Conservation (phyloP, 1,140 invertebrate species). For the Orchestia grillus region DNA sequence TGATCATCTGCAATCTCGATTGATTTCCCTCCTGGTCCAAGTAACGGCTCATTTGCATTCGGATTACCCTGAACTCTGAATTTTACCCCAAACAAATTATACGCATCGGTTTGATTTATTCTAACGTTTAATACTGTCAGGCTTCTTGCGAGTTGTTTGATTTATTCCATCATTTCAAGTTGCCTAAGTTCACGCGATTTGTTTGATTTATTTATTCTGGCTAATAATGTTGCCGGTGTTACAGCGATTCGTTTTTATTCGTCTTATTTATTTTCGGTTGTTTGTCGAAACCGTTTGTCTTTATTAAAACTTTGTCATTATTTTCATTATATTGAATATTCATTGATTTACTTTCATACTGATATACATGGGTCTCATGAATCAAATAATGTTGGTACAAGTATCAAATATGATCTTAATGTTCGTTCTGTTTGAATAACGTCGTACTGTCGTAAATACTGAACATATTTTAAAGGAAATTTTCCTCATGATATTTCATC, state of each 20-base stretch:
- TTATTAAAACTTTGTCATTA: not conserved
- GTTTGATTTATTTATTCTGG: not conserved
- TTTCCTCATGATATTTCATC: not conserved
- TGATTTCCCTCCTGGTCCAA: not conserved
- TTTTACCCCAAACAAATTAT: not conserved
- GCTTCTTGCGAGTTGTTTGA: not conserved
- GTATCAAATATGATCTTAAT: not conserved
- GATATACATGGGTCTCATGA: too few species aligned
- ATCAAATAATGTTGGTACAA: not conserved
- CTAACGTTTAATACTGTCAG: not conserved
- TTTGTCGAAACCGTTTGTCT: too few species aligned
- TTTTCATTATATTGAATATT: not conserved
- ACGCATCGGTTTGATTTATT: not conserved
- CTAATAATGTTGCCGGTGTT: too few species aligned
- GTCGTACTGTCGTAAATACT: too few species aligned
- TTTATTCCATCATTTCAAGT: not conserved
- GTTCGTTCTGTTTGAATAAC: not conserved
- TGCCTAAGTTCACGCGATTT: not conserved
- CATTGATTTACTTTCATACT: not conserved
- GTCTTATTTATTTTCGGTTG: too few species aligned
- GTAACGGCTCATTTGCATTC: conserved; percentile 20
- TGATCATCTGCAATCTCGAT: conserved; percentile 11
- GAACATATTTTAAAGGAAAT: too few species aligned
- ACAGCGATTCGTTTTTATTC: too few species aligned
- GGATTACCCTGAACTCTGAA: not conserved